Percentiles rank a stretch among this genome's conserved stretches.
phyloP scores from a whole-genome alignment of 2,113 vertebrate species.

The Cochlearius cochlearius region DNA sequence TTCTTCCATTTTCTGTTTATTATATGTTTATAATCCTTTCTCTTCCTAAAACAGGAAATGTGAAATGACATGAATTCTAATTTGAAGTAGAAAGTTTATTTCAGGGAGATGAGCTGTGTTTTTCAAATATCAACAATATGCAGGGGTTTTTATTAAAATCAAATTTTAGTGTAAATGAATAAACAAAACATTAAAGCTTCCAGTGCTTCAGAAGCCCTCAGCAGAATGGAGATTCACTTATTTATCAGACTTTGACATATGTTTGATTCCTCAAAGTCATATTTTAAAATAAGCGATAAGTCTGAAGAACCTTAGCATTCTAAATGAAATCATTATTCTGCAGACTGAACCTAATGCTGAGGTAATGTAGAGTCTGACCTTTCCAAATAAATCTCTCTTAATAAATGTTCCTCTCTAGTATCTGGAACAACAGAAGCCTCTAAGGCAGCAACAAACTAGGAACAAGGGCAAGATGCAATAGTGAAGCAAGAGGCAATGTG shows the following conservation, averaged over 20 bases:
- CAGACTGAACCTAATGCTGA: conserved; percentile 53
- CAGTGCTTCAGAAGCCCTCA: not conserved
- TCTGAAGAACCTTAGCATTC: not conserved
- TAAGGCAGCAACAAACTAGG: conserved; percentile 13
- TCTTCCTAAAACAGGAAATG: not conserved
- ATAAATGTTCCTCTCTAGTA: conserved; percentile 19
- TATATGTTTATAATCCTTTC: not conserved
- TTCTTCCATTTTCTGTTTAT: not conserved
- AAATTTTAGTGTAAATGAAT: not conserved
- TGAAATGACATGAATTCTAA: not conserved
- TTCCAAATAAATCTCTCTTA: conserved; percentile 54
- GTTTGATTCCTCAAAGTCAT: not conserved
- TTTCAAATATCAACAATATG: not conserved
- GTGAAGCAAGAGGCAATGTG: not conserved
- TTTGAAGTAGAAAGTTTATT: not conserved
- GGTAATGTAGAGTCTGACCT: conserved; percentile 54
- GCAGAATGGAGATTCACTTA: not conserved
- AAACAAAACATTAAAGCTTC: not conserved
- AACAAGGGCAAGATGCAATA: conserved; percentile 17
- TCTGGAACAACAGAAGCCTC: conserved; percentile 23
- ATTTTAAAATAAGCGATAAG: not conserved
- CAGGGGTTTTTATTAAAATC: not conserved
- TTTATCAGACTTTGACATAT: not conserved
- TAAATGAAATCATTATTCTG: conserved; percentile 62
- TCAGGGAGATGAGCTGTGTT: not conserved